Evolutionary conservation across 92 coral and sea anemone species (phyloP).

Genomic region (Virgularia gustaviana): DNA sequence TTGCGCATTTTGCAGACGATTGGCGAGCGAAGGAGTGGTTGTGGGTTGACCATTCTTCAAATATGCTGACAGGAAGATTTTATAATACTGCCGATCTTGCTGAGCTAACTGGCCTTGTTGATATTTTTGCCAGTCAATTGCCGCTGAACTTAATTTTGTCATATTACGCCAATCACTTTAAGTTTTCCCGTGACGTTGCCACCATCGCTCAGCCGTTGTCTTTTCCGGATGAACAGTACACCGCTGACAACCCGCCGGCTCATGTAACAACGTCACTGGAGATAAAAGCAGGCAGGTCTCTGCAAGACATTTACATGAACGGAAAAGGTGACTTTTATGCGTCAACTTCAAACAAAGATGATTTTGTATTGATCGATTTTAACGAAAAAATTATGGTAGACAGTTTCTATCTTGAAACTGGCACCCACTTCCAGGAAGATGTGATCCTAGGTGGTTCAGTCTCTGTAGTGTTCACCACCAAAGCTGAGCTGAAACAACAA

Average conservation of each 20-base stretch:
- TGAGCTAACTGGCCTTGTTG: slow-evolving; percentile 45
- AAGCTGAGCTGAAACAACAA: neutral
- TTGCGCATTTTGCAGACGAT: neutral
- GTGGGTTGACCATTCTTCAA: slow-evolving; percentile 9
- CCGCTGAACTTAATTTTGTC: slow-evolving; percentile 10
- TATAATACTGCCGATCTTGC: slow-evolving; percentile 14
- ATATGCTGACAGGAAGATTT: slow-evolving; percentile 35
- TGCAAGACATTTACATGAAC: slow-evolving; percentile 40
- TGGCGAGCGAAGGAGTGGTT: neutral
- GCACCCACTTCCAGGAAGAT: slow-evolving; percentile 47
- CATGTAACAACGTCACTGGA: slow-evolving; percentile 21
- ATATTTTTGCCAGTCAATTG: slow-evolving; percentile 25
- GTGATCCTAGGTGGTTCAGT: slow-evolving; percentile 7
- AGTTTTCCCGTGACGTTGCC: neutral
- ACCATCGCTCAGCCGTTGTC: slow-evolving; percentile 1
- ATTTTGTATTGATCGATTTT: slow-evolving; percentile 39
- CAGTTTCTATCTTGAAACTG: slow-evolving; percentile 45
- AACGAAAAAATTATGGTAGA: slow-evolving; percentile 13
- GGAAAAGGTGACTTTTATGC: slow-evolving; percentile 49
- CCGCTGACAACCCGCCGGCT: slow-evolving; percentile 40
- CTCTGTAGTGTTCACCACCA: slow-evolving; percentile 5
- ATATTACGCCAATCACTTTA: neutral
- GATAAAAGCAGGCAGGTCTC: neutral
- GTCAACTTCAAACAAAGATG: slow-evolving; percentile 26
- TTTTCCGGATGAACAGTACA: neutral